phyloP scores from a whole-genome alignment of 2,113 vertebrate genomes.

The Pteropus alecto region DNA sequence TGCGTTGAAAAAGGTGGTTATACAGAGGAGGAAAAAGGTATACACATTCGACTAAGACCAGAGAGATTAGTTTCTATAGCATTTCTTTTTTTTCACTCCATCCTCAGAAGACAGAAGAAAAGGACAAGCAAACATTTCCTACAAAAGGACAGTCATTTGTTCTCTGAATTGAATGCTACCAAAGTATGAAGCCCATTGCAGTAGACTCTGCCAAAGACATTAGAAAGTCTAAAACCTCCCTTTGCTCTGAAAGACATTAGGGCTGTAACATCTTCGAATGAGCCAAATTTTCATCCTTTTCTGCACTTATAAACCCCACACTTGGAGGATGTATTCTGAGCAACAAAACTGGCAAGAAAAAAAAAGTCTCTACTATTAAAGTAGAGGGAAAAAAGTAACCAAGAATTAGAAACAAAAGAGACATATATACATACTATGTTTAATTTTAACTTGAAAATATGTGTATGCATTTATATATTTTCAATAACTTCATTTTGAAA shows the following conservation, averaged over 20 bases:
- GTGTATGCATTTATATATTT: not conserved
- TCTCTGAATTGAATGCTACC: constrained; percentile 30
- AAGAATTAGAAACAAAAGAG: not conserved
- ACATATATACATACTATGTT: not conserved
- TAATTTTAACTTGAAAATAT: not conserved
- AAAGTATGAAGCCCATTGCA: constrained; percentile 1
- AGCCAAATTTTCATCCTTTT: not conserved
- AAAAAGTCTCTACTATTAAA: not conserved
- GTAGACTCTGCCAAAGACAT: constrained; percentile 21
- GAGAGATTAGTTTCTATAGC: not conserved
- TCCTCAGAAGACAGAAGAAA: constrained; percentile 14
- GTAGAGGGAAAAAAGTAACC: not conserved
- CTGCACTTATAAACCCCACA: not conserved
- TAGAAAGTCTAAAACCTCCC: not conserved
- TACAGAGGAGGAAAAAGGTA: not conserved
- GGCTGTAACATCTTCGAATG: constrained; percentile 18
- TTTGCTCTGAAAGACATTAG: not conserved
- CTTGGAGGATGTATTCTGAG: not conserved
- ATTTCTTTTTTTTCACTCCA: not conserved
- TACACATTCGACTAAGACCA: not conserved
- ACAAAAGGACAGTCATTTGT: constrained; percentile 42
- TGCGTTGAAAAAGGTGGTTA: not conserved
- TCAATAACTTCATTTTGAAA: constrained; percentile 8
- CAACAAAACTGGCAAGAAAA: constrained; percentile 1
- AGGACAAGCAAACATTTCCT: constrained; percentile 30